A percentile compares a stretch with the other conserved stretches of the same genome.
Evolutionary conservation across 2,113 vertebrate genomes (phyloP).

Genomic region (Callopanchax toddi): DNA sequence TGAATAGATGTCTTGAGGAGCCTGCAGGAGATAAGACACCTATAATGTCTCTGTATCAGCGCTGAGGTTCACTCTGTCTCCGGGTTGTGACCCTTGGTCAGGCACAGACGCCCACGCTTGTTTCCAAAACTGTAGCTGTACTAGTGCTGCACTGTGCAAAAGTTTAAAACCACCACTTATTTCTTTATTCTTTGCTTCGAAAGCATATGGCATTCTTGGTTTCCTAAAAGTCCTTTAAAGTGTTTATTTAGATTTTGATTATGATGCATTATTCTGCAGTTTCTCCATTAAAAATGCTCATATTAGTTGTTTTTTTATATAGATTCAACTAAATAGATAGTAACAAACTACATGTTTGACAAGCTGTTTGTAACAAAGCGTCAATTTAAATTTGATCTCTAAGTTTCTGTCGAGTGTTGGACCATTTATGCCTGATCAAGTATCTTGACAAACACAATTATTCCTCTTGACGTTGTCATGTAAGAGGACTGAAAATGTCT

Average conservation of each 20-base stretch:
- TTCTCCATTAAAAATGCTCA: too few relatives aligned
- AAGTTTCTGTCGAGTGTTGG: too few relatives aligned
- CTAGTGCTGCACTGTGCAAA: background rate
- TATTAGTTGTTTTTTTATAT: too few relatives aligned
- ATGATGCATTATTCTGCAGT: too few relatives aligned
- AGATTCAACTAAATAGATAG: too few relatives aligned
- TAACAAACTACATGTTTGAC: too few relatives aligned
- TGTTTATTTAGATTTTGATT: too few relatives aligned
- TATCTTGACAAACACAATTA: too few relatives aligned
- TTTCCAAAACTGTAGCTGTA: conserved; percentile 19
- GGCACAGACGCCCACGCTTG: conserved; percentile 45
- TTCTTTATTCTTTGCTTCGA: background rate
- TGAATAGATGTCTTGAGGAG: conserved; percentile 45
- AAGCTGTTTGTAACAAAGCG: too few relatives aligned
- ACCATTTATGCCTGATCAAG: background rate
- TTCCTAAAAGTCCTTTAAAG: too few relatives aligned
- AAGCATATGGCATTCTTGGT: background rate
- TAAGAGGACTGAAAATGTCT: background rate
- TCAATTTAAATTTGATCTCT: too few relatives aligned
- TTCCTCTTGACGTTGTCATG: too few relatives aligned
- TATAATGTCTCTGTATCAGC: conserved; percentile 60
- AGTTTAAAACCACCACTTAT: background rate
- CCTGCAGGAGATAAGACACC: conserved; percentile 62
- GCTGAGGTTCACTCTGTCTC: conserved; percentile 40
- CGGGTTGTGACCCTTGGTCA: conserved; percentile 63